Base-by-base conservation (phyloP, 2,113 vertebrate genomes). In the Macaca nemestrina region DNA sequence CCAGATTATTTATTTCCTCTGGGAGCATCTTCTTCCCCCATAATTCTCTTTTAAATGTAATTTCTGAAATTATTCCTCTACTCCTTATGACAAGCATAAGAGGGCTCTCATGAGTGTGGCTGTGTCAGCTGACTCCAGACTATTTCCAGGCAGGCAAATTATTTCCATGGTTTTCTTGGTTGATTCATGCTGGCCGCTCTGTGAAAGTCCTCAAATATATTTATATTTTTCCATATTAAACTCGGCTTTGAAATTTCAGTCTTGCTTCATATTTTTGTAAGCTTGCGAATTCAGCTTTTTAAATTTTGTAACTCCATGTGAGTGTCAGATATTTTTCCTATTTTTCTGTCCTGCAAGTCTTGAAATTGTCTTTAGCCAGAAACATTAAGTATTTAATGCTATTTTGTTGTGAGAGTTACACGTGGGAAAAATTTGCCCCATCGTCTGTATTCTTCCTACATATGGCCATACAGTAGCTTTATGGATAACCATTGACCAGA, bases 191-290 rank as follows among this genome's bases (percentile, higher is more conserved):
- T 43, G 75, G 25, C 9, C 52, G 27, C 6, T 94, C 23, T 88
- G 64, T 59, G 72, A 30, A 91, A 88, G 9, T 16, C 59, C n/a
- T 76, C 72, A 57, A 52, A 10, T 8, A 18, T 82, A 50, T 73
- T 75, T 82, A 23, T 70, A n/a, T 75, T 94, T 95, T 97, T 93
- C 64, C 88, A 61, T 48, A 40, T 90, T 78, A 88, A 92, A 81
- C 38, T 93, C 3, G 16, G 1, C 72, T 32, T 93, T 75, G 61
- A 13, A 72, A 76, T 88, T 82, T 78, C 18, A 55, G 38, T 78
- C 48, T 82, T 85, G 35, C 38, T 88, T 73, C n/a, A n/a, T 25
- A 35, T 45, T 85, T 35, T 80, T 97, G 80, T 73, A 40, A 25
- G n/a, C 59, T 89, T 79, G 52, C 16, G 72, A 90, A 67, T 23